Conservation (phyloP, 1,140 invertebrate species). For the Drosophila yakuba region DNA sequence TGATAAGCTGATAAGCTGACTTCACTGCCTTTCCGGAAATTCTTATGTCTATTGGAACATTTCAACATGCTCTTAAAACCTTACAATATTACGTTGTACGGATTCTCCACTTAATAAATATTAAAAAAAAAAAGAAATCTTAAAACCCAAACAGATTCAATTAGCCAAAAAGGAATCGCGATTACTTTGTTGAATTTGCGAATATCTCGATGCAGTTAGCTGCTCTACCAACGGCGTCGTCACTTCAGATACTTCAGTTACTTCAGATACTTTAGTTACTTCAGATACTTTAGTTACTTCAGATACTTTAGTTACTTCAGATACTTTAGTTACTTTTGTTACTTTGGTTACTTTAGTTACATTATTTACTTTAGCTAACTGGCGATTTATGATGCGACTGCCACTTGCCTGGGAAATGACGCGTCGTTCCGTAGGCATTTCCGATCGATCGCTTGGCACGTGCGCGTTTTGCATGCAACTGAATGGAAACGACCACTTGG, state of each 20-base stretch:
- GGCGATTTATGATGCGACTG: neutral
- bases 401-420: slow-evolving; percentile 24
- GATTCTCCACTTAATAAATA: too few species aligned
- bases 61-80: too few species aligned
- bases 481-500: slow-evolving; percentile 20
- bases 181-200: neutral
- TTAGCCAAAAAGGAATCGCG: neutral
- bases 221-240: neutral
- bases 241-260: neutral
- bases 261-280: neutral
- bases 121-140: too few species aligned
- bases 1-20: too few species aligned
- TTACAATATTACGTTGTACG: too few species aligned
- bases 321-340: neutral
- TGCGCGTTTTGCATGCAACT: slow-evolving; percentile 29
- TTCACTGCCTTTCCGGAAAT: too few species aligned
- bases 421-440: slow-evolving; percentile 59
- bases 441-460: slow-evolving; percentile 47
- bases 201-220: neutral
- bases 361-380: neutral
- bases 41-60: too few species aligned
- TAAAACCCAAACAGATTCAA: too few species aligned
- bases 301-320: neutral
- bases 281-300: neutral
- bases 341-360: neutral